Evolutionary conservation across 35 echinoderm and acorn worm species (phyloP).

Genomic region (Heliocidaris tuberculata): DNA sequence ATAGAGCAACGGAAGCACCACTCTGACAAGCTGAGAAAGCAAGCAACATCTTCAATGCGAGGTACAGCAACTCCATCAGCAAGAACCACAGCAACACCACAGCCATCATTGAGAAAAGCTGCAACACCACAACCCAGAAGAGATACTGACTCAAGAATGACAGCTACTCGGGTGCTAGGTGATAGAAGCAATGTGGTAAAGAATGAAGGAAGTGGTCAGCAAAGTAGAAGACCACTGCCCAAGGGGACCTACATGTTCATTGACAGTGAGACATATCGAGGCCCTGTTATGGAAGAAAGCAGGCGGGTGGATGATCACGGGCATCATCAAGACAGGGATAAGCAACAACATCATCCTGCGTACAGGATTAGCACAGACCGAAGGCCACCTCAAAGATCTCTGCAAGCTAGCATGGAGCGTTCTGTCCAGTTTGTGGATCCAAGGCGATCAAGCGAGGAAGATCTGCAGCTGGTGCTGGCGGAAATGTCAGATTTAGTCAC

Average conservation of each 20-base stretch:
- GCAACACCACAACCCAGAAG: neutral
- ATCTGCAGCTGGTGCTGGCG: slow-evolving; percentile 29
- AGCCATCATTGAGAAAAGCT: neutral
- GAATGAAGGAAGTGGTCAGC: neutral
- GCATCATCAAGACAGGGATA: neutral
- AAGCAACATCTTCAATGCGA: neutral
- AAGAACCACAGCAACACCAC: neutral
- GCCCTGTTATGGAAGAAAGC: neutral
- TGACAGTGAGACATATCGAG: slow-evolving; percentile 55
- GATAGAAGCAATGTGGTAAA: neutral
- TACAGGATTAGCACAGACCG: neutral
- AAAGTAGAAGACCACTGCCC: neutral
- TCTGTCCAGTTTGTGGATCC: neutral
- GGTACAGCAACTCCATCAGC: neutral
- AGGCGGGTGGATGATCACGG: neutral
- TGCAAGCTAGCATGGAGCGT: neutral
- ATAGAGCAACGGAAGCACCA: slow-evolving; percentile 24
- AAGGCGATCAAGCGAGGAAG: neutral
- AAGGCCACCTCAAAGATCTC: neutral
- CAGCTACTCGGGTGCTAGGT: neutral
- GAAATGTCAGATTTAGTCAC: slow-evolving; percentile 39
- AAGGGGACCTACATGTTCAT: slow-evolving; percentile 67
- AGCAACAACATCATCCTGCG: neutral
- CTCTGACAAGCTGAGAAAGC: slow-evolving; percentile 28
- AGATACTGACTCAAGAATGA: neutral